Base-by-base conservation (phyloP, 2,113 vertebrate species). In the Irena cyanogastra region DNA sequence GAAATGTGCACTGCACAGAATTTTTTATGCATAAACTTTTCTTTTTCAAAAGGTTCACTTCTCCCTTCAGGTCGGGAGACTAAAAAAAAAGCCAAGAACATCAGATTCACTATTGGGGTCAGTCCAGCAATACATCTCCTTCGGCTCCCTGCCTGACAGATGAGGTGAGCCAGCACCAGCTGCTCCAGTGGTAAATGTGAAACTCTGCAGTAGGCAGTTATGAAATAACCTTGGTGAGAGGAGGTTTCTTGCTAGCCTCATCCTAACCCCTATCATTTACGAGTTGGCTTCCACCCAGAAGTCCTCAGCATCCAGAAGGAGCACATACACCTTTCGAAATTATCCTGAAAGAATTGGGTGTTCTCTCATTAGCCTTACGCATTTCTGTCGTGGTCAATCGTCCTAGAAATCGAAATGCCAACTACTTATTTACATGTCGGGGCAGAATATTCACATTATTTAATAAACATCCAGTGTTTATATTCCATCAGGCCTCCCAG, bases 91-190 rank as follows among this genome's bases (percentile, higher is more conserved):
- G 33, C 85, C 79, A 91, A 83, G 93, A 96, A 87, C 85, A 93
- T 90, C 3, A 1, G 64, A 92, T 92, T 89, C 92, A 35, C 85
- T 91, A 44, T n/a, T 90, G 5, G 49, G 94, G 93, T 96, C 94
- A 95, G 92, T 71, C 79, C 93, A 93, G 72, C 39, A 70, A 93
- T 93, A 83, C 85, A 95, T 94, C 95, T 94, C 79, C 63, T 95
- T 88, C 79, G 10, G 90, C 92, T 74, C 65, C 88, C 76, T 90
- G 87, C 79, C 93, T 90, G 90, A 92, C 94, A 92, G 92, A 71
- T 33, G 66, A 94, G 93, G 90, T 86, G 88, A 96, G 95, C 92
- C 95, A 97, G 95, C 94, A 94, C 93, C 94, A 96, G 88, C 94
- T 94, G 92, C 88, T 97, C 94, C 93, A 90, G 88, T 31, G 90